phyloP scores from a whole-genome alignment of 2,888 invertebrate genomes.

The Neoaliturus tenellus region DNA sequence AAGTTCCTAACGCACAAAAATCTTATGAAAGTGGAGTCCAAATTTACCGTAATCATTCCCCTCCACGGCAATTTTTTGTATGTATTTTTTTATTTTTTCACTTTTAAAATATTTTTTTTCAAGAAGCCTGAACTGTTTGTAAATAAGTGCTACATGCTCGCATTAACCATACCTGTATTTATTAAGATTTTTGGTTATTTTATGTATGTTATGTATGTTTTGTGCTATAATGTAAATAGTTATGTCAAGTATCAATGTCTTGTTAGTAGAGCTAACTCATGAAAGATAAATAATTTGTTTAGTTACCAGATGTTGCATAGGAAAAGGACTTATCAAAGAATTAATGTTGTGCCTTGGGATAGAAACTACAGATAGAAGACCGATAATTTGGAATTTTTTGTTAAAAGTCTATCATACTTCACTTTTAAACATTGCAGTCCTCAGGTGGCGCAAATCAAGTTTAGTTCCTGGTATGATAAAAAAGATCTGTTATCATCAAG shows the following conservation, averaged over 20 bases:
- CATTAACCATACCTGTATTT: slow-evolving; percentile 2
- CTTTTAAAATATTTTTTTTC: slow-evolving; percentile 1
- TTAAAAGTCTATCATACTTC: neutral
- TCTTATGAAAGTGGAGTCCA: slow-evolving; percentile 19
- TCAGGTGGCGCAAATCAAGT: too few relatives aligned
- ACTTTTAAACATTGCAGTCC: too few relatives aligned
- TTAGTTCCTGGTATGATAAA: too few relatives aligned
- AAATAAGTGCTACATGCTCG: neutral
- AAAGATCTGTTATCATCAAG: too few relatives aligned
- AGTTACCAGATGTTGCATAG: slow-evolving; percentile 31
- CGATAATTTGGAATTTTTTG: neutral
- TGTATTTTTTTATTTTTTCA: slow-evolving; percentile 21
- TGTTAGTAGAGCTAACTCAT: slow-evolving; percentile 21
- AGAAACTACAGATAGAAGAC: neutral
- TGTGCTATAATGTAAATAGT: slow-evolving; percentile 19
- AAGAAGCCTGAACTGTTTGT: neutral
- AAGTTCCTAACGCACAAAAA: slow-evolving; percentile 29
- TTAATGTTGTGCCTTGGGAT: neutral
- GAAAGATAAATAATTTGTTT: slow-evolving; percentile 16
- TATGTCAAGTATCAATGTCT: neutral
- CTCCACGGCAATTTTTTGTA: slow-evolving; percentile 22
- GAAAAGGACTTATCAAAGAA: slow-evolving; percentile 11
- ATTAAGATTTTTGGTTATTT: slow-evolving; percentile 33
- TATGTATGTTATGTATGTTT: slow-evolving; percentile 33
- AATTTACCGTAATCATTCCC: slow-evolving; percentile 35